phyloP scores from a whole-genome alignment of 2,888 invertebrate species.

The Cephus pulcher region DNA sequence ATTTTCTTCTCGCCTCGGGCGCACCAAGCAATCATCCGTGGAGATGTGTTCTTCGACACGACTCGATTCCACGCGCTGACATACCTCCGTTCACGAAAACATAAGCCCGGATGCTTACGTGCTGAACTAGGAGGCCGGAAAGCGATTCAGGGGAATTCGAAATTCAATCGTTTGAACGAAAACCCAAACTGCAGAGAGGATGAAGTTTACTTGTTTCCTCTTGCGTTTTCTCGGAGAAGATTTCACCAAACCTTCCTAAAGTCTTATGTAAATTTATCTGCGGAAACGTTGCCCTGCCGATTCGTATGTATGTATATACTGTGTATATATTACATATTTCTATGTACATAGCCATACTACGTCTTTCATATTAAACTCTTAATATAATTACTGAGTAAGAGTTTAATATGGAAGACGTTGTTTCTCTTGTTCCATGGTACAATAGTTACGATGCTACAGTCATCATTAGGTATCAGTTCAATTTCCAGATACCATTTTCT shows the following conservation, averaged over 20 bases:
- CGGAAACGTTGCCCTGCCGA: not conserved
- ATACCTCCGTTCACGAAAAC: not conserved
- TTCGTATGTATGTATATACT: not conserved
- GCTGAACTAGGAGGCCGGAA: not conserved
- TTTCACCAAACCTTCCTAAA: not conserved
- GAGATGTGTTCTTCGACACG: constrained; percentile 33
- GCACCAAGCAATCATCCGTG: constrained; percentile 41
- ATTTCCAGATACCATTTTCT: not conserved
- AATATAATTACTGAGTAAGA: not conserved
- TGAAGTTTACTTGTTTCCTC: not conserved
- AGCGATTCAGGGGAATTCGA: not conserved
- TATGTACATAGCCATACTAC: no score
- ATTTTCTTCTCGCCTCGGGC: constrained; percentile 29
- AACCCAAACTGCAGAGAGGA: not conserved
- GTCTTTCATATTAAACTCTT: no score
- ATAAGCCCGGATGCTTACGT: not conserved
- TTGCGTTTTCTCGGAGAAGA: not conserved
- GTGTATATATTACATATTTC: not conserved
- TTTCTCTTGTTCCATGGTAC: not conserved
- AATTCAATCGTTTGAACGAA: not conserved
- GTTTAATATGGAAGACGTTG: not conserved
- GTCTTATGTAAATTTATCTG: not conserved
- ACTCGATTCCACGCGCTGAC: not conserved
- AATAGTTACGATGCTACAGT: not conserved
- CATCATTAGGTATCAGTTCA: not conserved